Conservation (phyloP, 2,888 invertebrate species). For the Doris montereyensis region DNA sequence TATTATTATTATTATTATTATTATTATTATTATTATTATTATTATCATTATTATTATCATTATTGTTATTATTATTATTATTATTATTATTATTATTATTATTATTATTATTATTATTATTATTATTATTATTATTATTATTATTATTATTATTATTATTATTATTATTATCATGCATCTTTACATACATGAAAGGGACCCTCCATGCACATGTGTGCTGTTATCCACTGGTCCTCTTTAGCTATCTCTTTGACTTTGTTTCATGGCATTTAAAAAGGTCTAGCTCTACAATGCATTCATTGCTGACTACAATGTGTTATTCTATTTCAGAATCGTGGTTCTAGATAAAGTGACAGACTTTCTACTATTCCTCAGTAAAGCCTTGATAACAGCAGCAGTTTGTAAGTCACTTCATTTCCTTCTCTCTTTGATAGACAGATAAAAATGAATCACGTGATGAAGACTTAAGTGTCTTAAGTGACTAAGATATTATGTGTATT, state of each 20-base stretch:
- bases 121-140: background rate
- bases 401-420: constrained; percentile 75
- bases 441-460: too few relatives aligned
- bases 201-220: too few relatives aligned
- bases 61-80: constrained; percentile 2
- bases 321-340: constrained; percentile 38
- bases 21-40: background rate
- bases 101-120: background rate
- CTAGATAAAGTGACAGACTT: constrained; percentile 79
- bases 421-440: too few relatives aligned
- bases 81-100: background rate
- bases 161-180: background rate
- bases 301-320: background rate
- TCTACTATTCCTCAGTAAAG: constrained; percentile 90
- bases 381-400: constrained; percentile 85
- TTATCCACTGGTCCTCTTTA: too few relatives aligned
- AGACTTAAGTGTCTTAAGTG: too few relatives aligned
- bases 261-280: too few relatives aligned
- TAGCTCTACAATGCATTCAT: too few relatives aligned
- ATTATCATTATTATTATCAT: background rate
- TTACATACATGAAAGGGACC: too few relatives aligned
- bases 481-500: too few relatives aligned
- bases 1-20: background rate
- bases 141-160: background rate
- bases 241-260: background rate